Conservation (phyloP, 2,797 vertebrate genomes). For the Mormyrus proboscirostris region DNA sequence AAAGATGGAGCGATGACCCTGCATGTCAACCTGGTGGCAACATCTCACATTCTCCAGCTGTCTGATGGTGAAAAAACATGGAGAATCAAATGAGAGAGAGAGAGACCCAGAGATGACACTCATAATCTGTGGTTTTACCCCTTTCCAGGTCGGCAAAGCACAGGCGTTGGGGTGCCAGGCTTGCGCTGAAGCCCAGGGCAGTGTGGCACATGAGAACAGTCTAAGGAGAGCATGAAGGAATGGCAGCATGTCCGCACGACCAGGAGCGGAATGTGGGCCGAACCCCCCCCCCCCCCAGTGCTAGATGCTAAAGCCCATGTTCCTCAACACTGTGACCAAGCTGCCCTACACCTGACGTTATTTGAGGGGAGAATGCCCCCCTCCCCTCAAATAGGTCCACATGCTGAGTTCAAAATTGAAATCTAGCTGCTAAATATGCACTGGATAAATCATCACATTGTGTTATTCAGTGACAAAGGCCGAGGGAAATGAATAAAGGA, state of each 20-base stretch:
- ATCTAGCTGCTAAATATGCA: background rate
- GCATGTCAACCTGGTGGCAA: background rate
- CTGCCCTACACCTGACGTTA: background rate
- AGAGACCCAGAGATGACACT: background rate
- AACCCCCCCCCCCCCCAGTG: background rate
- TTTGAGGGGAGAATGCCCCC: background rate
- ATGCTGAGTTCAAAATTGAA: background rate
- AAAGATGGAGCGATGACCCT: background rate
- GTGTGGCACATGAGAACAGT: background rate
- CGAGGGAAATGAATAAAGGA: background rate
- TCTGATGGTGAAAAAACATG: background rate
- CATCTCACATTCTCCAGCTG: background rate
- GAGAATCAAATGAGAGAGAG: background rate
- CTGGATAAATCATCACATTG: background rate
- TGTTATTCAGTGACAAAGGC: background rate
- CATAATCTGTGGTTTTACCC: background rate
- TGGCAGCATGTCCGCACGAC: constrained; percentile 9
- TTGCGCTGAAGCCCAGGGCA: background rate
- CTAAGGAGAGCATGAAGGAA: constrained; percentile 22
- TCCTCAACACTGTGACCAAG: background rate
- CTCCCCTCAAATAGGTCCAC: background rate
- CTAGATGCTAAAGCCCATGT: background rate
- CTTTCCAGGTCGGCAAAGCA: background rate
- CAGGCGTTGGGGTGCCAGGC: constrained; percentile 42
- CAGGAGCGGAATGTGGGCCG: background rate